A percentile compares a stretch with the other conserved stretches of the same genome.
Conservation (phyloP, 2,888 invertebrate species). For the Drosophila buzzatii region DNA sequence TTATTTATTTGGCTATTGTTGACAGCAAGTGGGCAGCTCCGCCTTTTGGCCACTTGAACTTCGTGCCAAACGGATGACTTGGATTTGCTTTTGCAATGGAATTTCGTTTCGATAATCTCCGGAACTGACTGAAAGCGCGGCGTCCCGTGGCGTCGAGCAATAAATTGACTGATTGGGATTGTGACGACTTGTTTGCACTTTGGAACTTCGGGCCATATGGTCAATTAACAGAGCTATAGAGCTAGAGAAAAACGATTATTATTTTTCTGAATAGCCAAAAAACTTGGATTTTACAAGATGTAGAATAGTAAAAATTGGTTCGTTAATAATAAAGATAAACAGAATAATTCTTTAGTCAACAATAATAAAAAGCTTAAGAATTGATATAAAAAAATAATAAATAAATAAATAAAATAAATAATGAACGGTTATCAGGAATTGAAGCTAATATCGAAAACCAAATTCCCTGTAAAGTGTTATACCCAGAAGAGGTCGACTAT, state of each 20-base stretch:
- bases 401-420: neutral
- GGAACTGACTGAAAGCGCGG: constrained; percentile 39
- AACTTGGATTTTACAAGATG: neutral
- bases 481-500: neutral
- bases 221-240: neutral
- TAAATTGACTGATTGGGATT: constrained; percentile 57
- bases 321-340: neutral
- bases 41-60: constrained; percentile 58
- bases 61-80: constrained; percentile 58
- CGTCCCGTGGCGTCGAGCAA: constrained; percentile 31
- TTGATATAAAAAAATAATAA: neutral
- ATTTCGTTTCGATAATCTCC: constrained; percentile 43
- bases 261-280: constrained; percentile 37
- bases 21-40: constrained; percentile 38
- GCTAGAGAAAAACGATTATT: constrained; percentile 7
- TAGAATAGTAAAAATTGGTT: neutral
- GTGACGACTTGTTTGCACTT: constrained; percentile 25
- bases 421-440: neutral
- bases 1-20: constrained; percentile 1
- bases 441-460: neutral
- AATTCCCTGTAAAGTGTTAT: neutral
- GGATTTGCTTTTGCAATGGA: constrained; percentile 23
- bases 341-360: neutral
- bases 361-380: neutral
- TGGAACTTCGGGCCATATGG: constrained; percentile 13